These are phyloP conservation scores for Xiphophorus birchmanni DNA, from an alignment of 2,797 vertebrate species.

Conservation along the genomic window DNA sequence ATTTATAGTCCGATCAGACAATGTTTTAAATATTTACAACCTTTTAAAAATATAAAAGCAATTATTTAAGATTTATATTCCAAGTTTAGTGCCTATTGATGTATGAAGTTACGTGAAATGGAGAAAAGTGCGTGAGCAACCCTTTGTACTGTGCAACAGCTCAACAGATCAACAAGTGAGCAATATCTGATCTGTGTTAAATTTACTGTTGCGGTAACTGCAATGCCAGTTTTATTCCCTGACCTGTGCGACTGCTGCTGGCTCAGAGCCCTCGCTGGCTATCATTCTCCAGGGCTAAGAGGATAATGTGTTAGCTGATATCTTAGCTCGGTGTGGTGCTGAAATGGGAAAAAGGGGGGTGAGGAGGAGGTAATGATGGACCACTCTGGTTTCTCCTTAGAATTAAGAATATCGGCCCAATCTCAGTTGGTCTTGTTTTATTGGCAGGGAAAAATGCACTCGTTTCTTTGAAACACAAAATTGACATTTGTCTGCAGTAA, in stretches of 20 bases:
- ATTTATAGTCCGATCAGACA: constrained; percentile 13
- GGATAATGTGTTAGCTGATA: constrained; percentile 91
- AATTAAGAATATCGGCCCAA: constrained; percentile 68
- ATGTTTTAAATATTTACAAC: constrained; percentile 11
- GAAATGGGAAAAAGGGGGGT: constrained; percentile 82
- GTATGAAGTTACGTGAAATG: constrained; percentile 3
- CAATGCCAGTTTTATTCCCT: constrained; percentile 67
- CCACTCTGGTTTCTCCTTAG: constrained; percentile 79
- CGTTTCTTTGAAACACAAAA: constrained; percentile 28
- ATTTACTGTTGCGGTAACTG: constrained; percentile 67
- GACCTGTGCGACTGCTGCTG: constrained; percentile 72
- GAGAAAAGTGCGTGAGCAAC: background rate
- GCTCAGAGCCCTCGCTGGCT: constrained; percentile 75
- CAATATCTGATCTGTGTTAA: constrained; percentile 63
- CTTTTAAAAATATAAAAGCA: constrained; percentile 18
- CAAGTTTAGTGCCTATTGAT: background rate
- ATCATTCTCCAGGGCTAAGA: constrained; percentile 83
- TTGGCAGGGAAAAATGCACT: constrained; percentile 22
- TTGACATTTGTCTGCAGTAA: background rate
- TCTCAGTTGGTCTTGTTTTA: constrained; percentile 46
- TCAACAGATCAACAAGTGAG: constrained; percentile 43
- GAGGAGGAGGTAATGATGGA: constrained; percentile 81
- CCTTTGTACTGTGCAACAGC: constrained; percentile 14
- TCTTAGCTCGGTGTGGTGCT: constrained; percentile 82
- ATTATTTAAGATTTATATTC: constrained; percentile 14